phyloP scores from a whole-genome alignment of 2,888 invertebrate genomes.

The Netelia inedita region DNA sequence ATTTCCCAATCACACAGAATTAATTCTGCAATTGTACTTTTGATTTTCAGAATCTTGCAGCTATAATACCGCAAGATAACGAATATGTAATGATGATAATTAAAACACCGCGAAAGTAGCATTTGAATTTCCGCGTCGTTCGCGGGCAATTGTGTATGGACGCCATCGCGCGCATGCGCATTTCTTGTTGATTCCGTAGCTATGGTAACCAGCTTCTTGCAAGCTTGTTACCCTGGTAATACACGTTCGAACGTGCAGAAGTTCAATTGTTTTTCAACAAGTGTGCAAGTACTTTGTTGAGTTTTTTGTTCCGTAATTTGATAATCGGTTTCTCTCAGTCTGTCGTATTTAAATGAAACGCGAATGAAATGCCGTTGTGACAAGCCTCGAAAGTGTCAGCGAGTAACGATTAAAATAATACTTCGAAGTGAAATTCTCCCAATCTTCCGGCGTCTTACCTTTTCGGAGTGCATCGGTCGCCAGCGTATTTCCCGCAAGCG shows the following conservation, averaged over 20 bases:
- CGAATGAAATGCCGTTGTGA: not conserved
- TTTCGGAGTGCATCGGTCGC: slow-evolving; percentile 89
- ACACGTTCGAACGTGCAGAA: not conserved
- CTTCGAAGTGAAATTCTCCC: not conserved
- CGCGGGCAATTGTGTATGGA: not conserved
- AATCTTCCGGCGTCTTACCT: slow-evolving; percentile 79
- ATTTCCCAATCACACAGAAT: not conserved
- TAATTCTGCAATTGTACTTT: not conserved
- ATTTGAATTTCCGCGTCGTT: slow-evolving; percentile 14
- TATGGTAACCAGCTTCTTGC: not conserved
- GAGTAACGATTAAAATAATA: not conserved
- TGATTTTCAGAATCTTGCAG: not conserved
- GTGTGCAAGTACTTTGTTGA: not conserved
- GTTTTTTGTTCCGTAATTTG: not conserved
- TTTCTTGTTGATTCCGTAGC: not conserved
- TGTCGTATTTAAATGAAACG: not conserved
- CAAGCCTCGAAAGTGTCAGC: not conserved
- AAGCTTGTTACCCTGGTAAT: not conserved
- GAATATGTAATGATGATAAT: not conserved
- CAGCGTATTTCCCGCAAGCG: slow-evolving; percentile 90
- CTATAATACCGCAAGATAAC: too few species aligned
- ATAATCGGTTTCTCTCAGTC: not conserved
- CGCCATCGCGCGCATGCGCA: not conserved
- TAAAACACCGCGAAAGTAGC: not conserved
- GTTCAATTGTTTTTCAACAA: not conserved